Evolutionary conservation across 2,888 invertebrate genomes (phyloP).

Genomic region (Pterobdella sp.): DNA sequence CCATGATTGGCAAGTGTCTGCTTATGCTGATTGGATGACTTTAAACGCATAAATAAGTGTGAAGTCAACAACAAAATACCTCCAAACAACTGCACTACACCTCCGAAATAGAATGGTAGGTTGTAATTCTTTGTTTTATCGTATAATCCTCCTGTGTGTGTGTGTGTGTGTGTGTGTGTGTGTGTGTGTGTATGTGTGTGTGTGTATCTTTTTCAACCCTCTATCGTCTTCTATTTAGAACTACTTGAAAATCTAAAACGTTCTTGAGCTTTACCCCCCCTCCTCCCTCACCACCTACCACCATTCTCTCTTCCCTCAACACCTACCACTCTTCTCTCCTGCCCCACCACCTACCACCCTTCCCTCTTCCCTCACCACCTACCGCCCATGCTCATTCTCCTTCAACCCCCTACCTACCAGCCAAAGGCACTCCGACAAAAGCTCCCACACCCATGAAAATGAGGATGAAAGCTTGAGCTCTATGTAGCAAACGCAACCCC

Average conservation of each 20-base stretch:
- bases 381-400: no score
- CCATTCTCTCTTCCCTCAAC: not conserved
- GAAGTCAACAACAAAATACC: conserved; percentile 7
- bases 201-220: not conserved
- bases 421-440: conserved; percentile 33
- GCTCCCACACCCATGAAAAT: conserved; percentile 30
- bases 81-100: conserved; percentile 24
- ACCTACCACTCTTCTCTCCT: not conserved
- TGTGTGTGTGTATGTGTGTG: not conserved
- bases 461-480: conserved; percentile 32
- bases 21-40: not conserved
- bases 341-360: not conserved
- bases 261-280: not conserved
- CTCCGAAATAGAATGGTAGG: conserved; percentile 29
- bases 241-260: not conserved
- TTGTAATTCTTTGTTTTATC: conserved; percentile 31
- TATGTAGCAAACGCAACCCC: conserved; percentile 27
- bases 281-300: not conserved
- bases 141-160: conserved; percentile 23
- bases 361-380: not conserved
- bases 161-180: not conserved
- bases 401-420: conserved; percentile 25
- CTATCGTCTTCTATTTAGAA: not conserved
- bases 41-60: not conserved
- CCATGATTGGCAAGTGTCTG: no score